phyloP scores from a whole-genome alignment of 2,113 vertebrate species.

The Seriola rivoliana region DNA sequence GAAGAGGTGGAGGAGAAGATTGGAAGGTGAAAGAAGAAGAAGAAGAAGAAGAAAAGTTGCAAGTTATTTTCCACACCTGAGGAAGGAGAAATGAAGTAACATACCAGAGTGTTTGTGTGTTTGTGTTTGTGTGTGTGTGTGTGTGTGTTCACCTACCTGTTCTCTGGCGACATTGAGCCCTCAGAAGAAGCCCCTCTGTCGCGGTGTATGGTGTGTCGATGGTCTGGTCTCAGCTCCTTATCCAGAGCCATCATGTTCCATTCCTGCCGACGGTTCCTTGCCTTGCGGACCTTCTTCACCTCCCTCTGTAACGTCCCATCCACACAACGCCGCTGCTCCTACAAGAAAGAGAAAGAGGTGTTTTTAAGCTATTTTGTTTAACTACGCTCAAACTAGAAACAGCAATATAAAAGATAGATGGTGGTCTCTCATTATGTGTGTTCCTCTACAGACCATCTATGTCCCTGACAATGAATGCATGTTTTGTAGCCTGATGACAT shows the following conservation, averaged over 20 bases:
- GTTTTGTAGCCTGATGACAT: background rate
- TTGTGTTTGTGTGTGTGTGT: background rate
- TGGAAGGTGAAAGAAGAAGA: background rate
- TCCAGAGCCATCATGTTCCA: constrained; percentile 99
- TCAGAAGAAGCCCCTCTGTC: constrained; percentile 95
- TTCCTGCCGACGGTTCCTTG: constrained; percentile 97
- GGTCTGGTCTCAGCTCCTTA: constrained; percentile 98
- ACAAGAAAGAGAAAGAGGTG: background rate
- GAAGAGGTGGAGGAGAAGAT: background rate
- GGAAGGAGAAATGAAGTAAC: background rate
- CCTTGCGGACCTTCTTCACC: constrained; percentile 99
- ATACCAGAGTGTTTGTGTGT: background rate
- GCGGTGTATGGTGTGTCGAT: constrained; percentile 93
- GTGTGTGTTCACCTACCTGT: constrained; percentile 87
- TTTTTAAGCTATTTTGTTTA: background rate
- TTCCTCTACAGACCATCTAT: too few relatives aligned
- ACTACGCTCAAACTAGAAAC: background rate
- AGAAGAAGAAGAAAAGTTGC: background rate
- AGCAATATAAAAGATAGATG: too few relatives aligned
- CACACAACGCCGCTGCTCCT: constrained; percentile 96
- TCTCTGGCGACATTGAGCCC: constrained; percentile 96
- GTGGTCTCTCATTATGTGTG: too few relatives aligned
- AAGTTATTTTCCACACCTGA: background rate
- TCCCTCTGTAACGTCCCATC: constrained; percentile 97
- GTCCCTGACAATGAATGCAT: too few relatives aligned